Base-by-base conservation (phyloP, 2,888 invertebrate species). In the Pollenia griseotomentosa region DNA sequence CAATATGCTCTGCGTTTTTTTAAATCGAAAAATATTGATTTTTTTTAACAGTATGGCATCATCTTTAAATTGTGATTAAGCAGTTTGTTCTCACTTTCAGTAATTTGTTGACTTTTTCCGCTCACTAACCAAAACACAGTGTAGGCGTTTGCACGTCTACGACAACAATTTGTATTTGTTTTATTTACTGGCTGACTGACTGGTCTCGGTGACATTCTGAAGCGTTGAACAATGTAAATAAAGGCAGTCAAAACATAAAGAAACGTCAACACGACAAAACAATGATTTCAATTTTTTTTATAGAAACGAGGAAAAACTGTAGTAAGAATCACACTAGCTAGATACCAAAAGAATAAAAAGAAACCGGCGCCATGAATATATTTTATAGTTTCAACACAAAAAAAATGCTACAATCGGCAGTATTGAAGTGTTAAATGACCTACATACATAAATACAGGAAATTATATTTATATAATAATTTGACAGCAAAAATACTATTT, bases 301-400 rank as follows among this genome's bases (percentile, higher is more conserved):
- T 65, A 19, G 68, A 77, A 83, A 78, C 14, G n/a, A 59, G 23
- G 23, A 63, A 73, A 16, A 53, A 70, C 66, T n/a, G 19, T 66
- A 16, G 40, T 61, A 12, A 73, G 66, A 71, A 78, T 61, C 33
- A 55, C 10, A 79, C 33, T 59, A 33, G 33, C 33, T 33, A 44
- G 23, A 57, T 61, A 74, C 66, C 73, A 78, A 74, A 66, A 68
- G 42, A 73, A 40, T 48, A 75, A 71, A 44, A 33, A 79, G 73
- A 84, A 61, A 48, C 51, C 77, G 86, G 86, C 83, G 86, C 83
- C 79, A 78, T 59, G 83, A 71, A 80, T 65, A 53, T 66, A 65
- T 75, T 74, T 55, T 44, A 46, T 53, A 51, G 16, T 53, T 65
- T 14, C 12, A 53, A 9, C 16, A 63, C 23, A 51, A 40, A 73